These are phyloP conservation scores for Drosophila bocqueti DNA, from an alignment of 1,140 invertebrate species.

Conservation along the genomic window DNA sequence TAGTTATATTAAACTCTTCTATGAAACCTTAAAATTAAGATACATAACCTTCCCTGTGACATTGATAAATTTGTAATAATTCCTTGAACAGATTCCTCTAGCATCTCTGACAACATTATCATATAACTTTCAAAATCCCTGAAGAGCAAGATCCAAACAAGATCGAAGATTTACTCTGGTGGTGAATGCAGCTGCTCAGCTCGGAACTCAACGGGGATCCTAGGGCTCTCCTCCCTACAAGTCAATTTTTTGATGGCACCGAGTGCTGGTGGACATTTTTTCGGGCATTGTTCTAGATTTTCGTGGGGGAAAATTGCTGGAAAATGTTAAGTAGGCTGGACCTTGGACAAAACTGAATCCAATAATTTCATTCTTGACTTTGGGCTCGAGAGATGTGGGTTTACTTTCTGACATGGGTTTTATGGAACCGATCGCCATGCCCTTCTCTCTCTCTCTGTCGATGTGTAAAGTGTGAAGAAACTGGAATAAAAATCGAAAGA, in stretches of 20 bases:
- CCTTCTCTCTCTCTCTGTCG: slow-evolving; percentile 1
- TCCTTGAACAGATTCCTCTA: neutral
- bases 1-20: too few species aligned
- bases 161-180: slow-evolving; percentile 23
- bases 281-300: slow-evolving; percentile 49
- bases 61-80: slow-evolving; percentile 27
- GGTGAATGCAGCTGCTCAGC: slow-evolving; percentile 17
- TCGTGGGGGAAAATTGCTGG: slow-evolving; percentile 51
- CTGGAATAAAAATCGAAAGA: slow-evolving; percentile 79
- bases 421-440: slow-evolving; percentile 47
- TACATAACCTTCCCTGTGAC: neutral
- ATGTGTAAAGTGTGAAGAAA: slow-evolving; percentile 71
- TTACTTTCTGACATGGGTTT: slow-evolving; percentile 77
- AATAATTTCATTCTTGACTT: slow-evolving; percentile 77
- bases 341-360: slow-evolving; percentile 47
- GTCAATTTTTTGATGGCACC: slow-evolving; percentile 59
- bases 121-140: slow-evolving; percentile 10
- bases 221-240: slow-evolving; percentile 8
- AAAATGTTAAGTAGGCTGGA: slow-evolving; percentile 64
- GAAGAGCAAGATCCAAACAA: slow-evolving; percentile 21
- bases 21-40: neutral
- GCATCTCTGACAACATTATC: slow-evolving; percentile 38
- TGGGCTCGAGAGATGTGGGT: slow-evolving; percentile 49
- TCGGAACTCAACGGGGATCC: slow-evolving; percentile 54
- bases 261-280: slow-evolving; percentile 35